phyloP scores from a whole-genome alignment of 2,888 invertebrate species.

The Ophonus ardosiacus region DNA sequence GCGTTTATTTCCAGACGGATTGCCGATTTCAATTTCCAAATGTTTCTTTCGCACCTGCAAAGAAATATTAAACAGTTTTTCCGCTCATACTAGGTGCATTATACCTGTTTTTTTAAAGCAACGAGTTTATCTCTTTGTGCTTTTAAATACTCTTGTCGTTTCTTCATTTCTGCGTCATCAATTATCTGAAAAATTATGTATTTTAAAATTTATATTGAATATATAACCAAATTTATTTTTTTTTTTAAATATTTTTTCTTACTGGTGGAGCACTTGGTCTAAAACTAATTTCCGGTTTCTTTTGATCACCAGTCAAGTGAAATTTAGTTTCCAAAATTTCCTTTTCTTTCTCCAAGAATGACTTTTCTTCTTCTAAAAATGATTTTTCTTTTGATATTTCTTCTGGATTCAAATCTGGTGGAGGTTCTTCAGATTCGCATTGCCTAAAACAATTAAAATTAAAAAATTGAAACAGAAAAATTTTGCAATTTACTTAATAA shows the following conservation, averaged over 20 bases:
- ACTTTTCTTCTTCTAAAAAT: constrained; percentile 52
- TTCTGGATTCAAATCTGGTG: constrained; percentile 23
- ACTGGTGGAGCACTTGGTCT: constrained; percentile 32
- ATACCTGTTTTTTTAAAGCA: constrained; percentile 90
- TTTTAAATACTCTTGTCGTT: constrained; percentile 90
- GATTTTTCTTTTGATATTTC: constrained; percentile 41
- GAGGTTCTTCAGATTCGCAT: constrained; percentile 47
- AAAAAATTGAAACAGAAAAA: not conserved
- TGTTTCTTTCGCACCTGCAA: constrained; percentile 82
- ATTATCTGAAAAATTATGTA: constrained; percentile 1
- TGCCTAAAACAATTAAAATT: constrained; percentile 39
- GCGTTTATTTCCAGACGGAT: constrained; percentile 73
- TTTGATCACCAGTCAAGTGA: constrained; percentile 27
- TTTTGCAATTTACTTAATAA: constrained; percentile 44
- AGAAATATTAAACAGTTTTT: not conserved
- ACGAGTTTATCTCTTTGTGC: constrained; percentile 94
- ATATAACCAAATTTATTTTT: too few species aligned
- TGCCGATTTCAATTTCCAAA: constrained; percentile 80
- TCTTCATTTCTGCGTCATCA: constrained; percentile 82
- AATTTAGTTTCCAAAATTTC: constrained; percentile 36
- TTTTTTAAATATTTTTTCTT: not conserved
- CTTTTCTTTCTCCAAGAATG: constrained; percentile 51
- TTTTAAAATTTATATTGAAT: too few species aligned
- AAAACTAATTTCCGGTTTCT: constrained; percentile 1
- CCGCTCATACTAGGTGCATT: not conserved